Evolutionary conservation across 1,140 invertebrate species (phyloP), one percentile per base, ranked within the genome.

Genomic region (Microplitis demolitor): DNA sequence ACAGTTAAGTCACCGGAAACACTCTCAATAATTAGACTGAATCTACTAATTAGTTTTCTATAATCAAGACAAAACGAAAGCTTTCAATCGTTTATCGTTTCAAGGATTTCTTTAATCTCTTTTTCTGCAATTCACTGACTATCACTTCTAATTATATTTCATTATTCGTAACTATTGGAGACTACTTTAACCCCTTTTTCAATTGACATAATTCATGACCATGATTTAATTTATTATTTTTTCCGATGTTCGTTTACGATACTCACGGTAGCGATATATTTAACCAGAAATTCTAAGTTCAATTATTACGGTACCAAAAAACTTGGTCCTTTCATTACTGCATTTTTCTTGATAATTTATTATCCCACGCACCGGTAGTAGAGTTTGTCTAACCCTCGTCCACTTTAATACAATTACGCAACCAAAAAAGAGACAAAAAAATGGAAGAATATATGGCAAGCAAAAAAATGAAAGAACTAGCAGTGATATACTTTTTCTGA

Each of bases 341-440:
- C 73, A 72, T 67, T 13, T 34, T 64, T 34, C 31, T 34, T 60
- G 77, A 77, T 77, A 84, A 85, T 84, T 85, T 84, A 84, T 85
- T 84, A 85, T 85, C 84, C 83, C 78, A 77, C 79, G 79, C 80
- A 78, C 69, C 69, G 74, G 72, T 73, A 54, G 75, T 53, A 75
- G 78, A 71, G 76, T 77, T 79, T 82, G 79, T 78, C 78, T 75
- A 80, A 83, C 83, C 76, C 81, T 82, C 82, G 83, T 85, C 82
- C 82, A 83, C 83, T 85, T 83, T 83, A 84, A 83, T 79, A 78
- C 82, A 84, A 80, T 80, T 80, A 80, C 74, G 61, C 70, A 67
- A 14, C 33, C 39, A n/a, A 13, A 13, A 62, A 63, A 37, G 35
- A 58, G 33, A 34, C 24, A 51, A 45, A 14, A 68, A 66, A 11